Conservation (phyloP, 2,888 invertebrate genomes). For the Caenorhabditis sp. region DNA sequence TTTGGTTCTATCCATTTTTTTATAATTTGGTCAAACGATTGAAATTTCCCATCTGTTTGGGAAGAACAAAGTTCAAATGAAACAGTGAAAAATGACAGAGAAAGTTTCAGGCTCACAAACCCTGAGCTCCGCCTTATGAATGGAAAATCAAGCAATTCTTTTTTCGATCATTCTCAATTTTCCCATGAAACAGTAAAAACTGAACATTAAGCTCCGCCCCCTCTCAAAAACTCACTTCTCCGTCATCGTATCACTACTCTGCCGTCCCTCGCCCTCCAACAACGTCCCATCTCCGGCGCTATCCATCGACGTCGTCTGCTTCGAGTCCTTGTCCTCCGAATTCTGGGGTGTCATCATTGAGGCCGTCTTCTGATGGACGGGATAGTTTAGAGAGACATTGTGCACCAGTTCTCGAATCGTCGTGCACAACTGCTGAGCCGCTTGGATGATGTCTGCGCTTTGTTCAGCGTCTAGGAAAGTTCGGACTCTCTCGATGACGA, state of each 20-base stretch:
- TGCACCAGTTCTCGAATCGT: conserved; percentile 89
- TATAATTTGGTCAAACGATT: too few relatives aligned
- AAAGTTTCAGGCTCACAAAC: too few relatives aligned
- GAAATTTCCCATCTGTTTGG: too few relatives aligned
- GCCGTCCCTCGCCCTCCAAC: conserved; percentile 17
- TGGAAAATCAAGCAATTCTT: too few relatives aligned
- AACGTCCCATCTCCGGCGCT: not conserved
- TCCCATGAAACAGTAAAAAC: too few relatives aligned
- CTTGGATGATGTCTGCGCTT: conserved; percentile 66
- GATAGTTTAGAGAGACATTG: conserved; percentile 79
- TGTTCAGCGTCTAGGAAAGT: conserved; percentile 71
- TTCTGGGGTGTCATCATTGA: not conserved
- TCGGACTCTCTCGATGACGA: conserved; percentile 63
- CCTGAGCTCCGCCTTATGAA: too few relatives aligned
- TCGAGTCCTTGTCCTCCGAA: conserved; percentile 58
- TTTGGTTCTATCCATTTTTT: too few relatives aligned
- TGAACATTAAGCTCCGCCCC: not conserved
- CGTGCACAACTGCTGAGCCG: conserved; percentile 87
- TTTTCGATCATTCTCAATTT: too few relatives aligned
- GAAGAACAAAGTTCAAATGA: not conserved
- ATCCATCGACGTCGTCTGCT: conserved; percentile 28
- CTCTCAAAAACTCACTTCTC: conserved; percentile 49
- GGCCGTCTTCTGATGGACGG: not conserved
- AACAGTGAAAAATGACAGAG: not conserved
- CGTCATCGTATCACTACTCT: conserved; percentile 52